Conservation (phyloP, 2,113 vertebrate genomes). For the Pteruthius melanotis region DNA sequence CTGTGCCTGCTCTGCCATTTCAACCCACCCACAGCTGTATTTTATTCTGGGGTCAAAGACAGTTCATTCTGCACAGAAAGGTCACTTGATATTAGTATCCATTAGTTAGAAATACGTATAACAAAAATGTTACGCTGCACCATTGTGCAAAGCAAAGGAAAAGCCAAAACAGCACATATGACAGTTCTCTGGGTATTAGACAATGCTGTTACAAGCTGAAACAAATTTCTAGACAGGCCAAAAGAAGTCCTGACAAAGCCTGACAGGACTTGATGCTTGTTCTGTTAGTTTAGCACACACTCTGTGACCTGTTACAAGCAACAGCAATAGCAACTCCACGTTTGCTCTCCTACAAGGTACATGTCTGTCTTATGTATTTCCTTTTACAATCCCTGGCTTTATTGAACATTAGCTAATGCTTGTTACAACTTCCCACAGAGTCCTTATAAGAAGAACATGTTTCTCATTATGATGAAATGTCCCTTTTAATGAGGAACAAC, state of each 20-base stretch:
- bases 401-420: background rate
- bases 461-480: background rate
- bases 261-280: background rate
- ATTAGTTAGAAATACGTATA: background rate
- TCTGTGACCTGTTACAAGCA: background rate
- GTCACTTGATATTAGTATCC: background rate
- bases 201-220: background rate
- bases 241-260: background rate
- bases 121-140: background rate
- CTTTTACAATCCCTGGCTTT: background rate
- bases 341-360: background rate
- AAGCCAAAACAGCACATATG: background rate
- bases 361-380: background rate
- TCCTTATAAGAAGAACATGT: background rate
- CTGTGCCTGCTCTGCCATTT: background rate
- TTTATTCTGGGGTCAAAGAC: background rate
- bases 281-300: background rate
- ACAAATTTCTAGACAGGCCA: background rate
- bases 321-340: background rate
- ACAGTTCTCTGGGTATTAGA: background rate
- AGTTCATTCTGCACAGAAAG: background rate
- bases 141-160: background rate
- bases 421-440: background rate
- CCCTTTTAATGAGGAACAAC: background rate
- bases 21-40: background rate